phyloP scores from a whole-genome alignment of 2,888 invertebrate species.

The Phortica okadai region DNA sequence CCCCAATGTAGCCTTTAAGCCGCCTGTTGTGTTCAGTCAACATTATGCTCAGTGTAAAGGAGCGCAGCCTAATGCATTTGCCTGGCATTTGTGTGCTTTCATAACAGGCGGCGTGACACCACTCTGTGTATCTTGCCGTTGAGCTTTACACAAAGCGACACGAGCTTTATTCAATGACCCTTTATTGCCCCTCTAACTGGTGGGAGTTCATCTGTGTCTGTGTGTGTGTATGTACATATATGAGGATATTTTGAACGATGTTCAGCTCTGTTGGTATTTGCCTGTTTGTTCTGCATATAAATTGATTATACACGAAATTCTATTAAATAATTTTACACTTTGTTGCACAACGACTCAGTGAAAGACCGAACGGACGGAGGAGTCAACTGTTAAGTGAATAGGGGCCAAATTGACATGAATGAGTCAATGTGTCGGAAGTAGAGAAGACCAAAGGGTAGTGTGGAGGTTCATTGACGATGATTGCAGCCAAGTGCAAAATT shows the following conservation, averaged over 20 bases:
- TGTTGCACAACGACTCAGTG: slow-evolving; percentile 63
- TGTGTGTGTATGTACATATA: neutral
- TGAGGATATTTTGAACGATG: neutral
- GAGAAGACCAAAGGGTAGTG: neutral
- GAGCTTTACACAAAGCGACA: neutral
- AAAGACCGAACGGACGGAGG: neutral
- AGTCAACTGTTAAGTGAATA: neutral
- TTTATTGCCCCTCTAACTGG: slow-evolving; percentile 44
- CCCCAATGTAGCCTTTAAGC: no score
- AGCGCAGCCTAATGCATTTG: no score
- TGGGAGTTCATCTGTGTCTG: slow-evolving; percentile 30
- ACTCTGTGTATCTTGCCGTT: neutral
- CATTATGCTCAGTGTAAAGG: no score
- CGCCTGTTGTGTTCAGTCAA: no score
- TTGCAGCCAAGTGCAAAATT: slow-evolving; percentile 65
- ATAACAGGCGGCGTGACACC: no score
- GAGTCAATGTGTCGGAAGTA: neutral
- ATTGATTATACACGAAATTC: slow-evolving; percentile 70
- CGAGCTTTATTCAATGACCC: neutral
- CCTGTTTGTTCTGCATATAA: slow-evolving; percentile 64
- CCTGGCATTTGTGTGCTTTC: no score
- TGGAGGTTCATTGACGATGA: slow-evolving; percentile 36
- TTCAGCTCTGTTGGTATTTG: slow-evolving; percentile 37
- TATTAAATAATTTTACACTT: slow-evolving; percentile 72
- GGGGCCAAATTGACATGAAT: slow-evolving; percentile 16